Base-by-base conservation (phyloP, 2,797 vertebrate species). In the Sebastes umbrosus region DNA sequence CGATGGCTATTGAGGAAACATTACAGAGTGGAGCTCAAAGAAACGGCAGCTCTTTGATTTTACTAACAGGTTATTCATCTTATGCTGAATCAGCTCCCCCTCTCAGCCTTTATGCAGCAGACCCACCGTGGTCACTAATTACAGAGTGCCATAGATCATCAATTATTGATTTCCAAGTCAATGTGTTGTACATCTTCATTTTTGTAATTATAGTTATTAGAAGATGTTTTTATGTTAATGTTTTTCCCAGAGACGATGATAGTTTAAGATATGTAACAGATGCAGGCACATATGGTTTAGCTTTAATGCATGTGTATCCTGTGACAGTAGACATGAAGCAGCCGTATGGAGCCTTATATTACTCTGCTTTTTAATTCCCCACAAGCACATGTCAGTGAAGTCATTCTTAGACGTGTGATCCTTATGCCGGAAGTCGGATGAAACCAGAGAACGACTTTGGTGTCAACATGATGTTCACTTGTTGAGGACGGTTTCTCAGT, bases 381-480 rank as follows among this genome's bases (percentile, higher is more conserved):
- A 63, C 24, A 59, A 63, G 60, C 14, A 2, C 62, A 64, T 75
- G 64, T 80, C 22, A 73, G 67, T 67, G 69, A 70, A 70, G 67
- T 63, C 50, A 64, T 64, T 10, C 70, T 62, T 25, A 52, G 69
- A 78, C 46, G 75, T 82, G 72, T 73, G 69, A 84, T 80, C 73
- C 13, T 57, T 57, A 39, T 46, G 57, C 67, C 12, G 32, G 70
- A 87, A 82, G 68, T 80, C 1, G 24, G 69, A 64, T 85, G 79
- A 92, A 93, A 92, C 71, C 46, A 32, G 83, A 94, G 78, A 72
- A 46, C 59, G 70, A 32, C 67, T 52, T 75, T 52, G 84, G 80
- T 79, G 75, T 87, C 78, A 88, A 91, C 66, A 72, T 31, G 69
- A 76, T 59, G 73, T 25, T 77, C 59, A 31, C 80, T 79, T 79